A percentile compares a stretch with the other conserved stretches of the same genome.
Conservation (phyloP, 2,888 invertebrate species). For the Pachycephus smyrnensis region DNA sequence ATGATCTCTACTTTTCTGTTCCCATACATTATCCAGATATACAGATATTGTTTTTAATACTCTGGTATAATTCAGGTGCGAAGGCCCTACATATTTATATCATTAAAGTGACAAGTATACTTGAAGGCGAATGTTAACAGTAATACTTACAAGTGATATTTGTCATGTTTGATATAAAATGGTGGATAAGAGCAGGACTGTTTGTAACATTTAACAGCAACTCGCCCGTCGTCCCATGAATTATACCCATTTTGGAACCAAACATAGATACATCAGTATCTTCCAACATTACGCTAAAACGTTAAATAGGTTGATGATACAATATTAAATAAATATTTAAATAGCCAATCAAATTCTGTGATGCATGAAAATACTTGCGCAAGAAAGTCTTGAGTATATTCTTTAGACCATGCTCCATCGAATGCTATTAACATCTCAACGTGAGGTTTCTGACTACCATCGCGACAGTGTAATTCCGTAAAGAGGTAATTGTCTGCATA, state of each 20-base stretch:
- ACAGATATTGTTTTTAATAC: slow-evolving; percentile 33
- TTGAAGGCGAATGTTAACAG: not conserved
- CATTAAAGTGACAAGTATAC: not conserved
- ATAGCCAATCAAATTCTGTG: not conserved
- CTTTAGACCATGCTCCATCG: slow-evolving; percentile 49
- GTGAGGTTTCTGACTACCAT: slow-evolving; percentile 29
- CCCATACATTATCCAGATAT: slow-evolving; percentile 46
- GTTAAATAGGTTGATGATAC: not conserved
- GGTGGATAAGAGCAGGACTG: slow-evolving; percentile 69
- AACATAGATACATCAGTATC: slow-evolving; percentile 72
- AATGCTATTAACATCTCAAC: slow-evolving; percentile 49
- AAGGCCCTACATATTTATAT: slow-evolving; percentile 43
- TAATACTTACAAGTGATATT: slow-evolving; percentile 41
- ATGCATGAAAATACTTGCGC: slow-evolving; percentile 33
- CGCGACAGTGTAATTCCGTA: slow-evolving; percentile 39
- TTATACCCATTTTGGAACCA: slow-evolving; percentile 73
- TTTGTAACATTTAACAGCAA: slow-evolving; percentile 73
- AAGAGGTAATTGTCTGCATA: slow-evolving; percentile 47
- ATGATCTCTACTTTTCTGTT: slow-evolving; percentile 30
- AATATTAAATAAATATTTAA: slow-evolving; percentile 10
- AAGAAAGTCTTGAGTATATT: slow-evolving; percentile 44
- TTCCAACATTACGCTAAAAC: slow-evolving; percentile 71
- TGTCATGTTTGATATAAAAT: slow-evolving; percentile 41
- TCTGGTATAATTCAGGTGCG: slow-evolving; percentile 37
- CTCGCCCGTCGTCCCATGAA: slow-evolving; percentile 74